phyloP scores from a whole-genome alignment of 2,797 vertebrate species.

The Myotis vivesi region DNA sequence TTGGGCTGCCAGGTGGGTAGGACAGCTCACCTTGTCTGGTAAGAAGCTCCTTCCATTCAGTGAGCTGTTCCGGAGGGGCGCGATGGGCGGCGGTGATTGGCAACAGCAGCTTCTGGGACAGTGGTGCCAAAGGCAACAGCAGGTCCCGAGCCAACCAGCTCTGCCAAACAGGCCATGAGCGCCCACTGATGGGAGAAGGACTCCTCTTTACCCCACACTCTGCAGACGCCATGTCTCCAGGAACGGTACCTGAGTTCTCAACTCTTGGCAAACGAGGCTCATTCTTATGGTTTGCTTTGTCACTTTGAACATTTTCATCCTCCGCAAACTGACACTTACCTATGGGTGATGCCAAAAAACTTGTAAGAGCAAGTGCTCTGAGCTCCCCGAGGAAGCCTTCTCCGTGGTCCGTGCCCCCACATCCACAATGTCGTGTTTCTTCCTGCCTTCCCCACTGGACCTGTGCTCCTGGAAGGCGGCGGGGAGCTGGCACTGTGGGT shows the following conservation, averaged over 20 bases:
- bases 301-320: neutral
- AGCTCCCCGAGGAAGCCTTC: neutral
- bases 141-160: neutral
- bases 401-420: neutral
- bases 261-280: neutral
- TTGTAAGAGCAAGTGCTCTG: neutral
- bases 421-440: neutral
- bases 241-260: neutral
- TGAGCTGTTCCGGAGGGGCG: neutral
- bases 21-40: neutral
- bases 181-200: neutral
- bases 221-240: neutral
- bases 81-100: neutral
- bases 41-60: neutral
- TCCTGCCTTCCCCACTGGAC: neutral
- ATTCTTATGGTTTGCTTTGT: neutral
- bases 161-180: neutral
- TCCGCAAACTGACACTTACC: neutral
- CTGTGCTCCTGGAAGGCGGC: neutral
- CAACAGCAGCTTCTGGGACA: neutral
- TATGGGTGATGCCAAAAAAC: neutral
- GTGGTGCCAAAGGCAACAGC: neutral
- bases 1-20: neutral
- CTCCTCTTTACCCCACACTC: neutral
- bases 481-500: conserved; percentile 28